Conservation (phyloP, 2,113 vertebrate genomes). For the Pygoscelis adeliae region DNA sequence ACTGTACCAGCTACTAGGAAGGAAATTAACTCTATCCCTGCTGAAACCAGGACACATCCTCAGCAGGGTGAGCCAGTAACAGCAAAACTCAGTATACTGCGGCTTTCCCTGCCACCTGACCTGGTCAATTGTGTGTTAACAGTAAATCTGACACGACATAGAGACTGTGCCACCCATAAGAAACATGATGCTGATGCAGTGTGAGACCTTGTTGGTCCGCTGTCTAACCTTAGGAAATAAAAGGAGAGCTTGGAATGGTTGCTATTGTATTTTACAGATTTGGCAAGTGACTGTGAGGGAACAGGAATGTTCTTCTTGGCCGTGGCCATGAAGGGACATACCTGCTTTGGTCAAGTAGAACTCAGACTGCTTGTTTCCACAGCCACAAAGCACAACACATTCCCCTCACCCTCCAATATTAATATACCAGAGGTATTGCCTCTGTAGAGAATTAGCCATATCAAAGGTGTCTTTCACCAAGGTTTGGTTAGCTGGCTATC, state of each 20-base stretch:
- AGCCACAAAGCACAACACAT: not conserved
- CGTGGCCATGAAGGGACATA: accelerated
- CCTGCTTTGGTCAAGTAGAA: not conserved
- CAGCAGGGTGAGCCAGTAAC: not conserved
- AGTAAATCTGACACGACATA: accelerated
- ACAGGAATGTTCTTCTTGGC: not conserved
- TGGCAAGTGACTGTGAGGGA: not conserved
- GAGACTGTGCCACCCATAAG: not conserved
- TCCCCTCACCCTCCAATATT: not conserved
- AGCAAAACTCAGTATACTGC: accelerated
- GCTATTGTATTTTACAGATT: not conserved
- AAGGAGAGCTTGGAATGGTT: not conserved
- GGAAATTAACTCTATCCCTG: no score
- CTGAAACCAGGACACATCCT: no score
- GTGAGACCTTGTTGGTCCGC: not conserved
- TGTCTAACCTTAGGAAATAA: not conserved
- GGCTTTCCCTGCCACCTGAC: not conserved
- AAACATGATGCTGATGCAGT: not conserved
- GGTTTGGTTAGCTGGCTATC: not conserved
- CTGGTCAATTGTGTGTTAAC: not conserved
- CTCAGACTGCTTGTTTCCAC: not conserved
- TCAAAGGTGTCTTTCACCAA: not conserved
- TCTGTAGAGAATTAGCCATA: not conserved
- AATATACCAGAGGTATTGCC: not conserved
- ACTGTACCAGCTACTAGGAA: no score